phyloP scores from a whole-genome alignment of 2,113 vertebrate genomes.

The Baryphthengus martii region DNA sequence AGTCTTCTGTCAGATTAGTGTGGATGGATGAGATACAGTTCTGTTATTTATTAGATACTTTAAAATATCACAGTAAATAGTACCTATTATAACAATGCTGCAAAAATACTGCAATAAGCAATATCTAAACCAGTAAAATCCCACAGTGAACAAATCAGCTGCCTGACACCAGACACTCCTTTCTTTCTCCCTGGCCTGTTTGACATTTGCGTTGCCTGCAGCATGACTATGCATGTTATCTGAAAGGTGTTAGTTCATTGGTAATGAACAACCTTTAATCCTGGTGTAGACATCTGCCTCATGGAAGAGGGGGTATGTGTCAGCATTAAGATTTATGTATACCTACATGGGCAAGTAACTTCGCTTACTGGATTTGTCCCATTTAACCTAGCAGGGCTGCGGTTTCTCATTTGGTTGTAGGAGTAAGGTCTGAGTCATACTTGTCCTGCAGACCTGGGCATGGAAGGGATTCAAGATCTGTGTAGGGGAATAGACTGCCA shows the following conservation, averaged over 20 bases:
- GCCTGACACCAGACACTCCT: neutral
- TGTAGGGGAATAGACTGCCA: neutral
- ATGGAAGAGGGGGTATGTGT: neutral
- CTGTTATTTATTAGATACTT: neutral
- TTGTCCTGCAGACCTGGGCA: neutral
- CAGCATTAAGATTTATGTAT: neutral
- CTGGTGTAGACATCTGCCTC: neutral
- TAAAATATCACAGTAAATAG: neutral
- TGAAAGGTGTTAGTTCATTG: neutral
- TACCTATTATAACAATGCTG: neutral
- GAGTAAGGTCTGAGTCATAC: neutral
- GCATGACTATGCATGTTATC: slow-evolving; percentile 34
- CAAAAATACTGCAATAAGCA: neutral
- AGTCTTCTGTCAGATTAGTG: neutral
- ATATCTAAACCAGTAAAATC: neutral
- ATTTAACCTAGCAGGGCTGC: neutral
- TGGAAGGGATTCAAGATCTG: neutral
- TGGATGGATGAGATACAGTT: neutral
- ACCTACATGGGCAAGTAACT: neutral
- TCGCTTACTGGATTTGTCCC: neutral
- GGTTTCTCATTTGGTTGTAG: neutral
- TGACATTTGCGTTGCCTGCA: neutral
- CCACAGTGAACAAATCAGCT: neutral
- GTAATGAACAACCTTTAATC: neutral
- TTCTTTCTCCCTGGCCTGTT: neutral